phyloP scores from a whole-genome alignment of 2,888 invertebrate species.

The Caenorhabditis sinica region DNA sequence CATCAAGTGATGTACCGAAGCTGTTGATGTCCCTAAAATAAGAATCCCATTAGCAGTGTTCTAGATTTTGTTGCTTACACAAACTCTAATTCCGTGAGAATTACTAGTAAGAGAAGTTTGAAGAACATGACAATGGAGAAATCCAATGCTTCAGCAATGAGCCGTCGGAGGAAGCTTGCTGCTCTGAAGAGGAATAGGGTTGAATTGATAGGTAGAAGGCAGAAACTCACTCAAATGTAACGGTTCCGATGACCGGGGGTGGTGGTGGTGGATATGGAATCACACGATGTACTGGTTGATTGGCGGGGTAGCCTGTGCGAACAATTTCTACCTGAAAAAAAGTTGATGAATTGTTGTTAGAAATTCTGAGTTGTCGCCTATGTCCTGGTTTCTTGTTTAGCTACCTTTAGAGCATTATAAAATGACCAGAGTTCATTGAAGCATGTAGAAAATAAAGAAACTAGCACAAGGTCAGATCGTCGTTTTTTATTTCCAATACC shows the following conservation, averaged over 20 bases:
- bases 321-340: constrained; percentile 11
- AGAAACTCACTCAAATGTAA: constrained; percentile 19
- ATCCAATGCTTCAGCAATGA: constrained; percentile 79
- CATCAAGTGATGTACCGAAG: constrained; percentile 75
- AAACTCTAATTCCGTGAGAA: constrained; percentile 75
- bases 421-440: too few relatives aligned
- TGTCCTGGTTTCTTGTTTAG: too few relatives aligned
- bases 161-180: constrained; percentile 74
- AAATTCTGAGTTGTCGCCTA: not conserved
- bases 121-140: constrained; percentile 76
- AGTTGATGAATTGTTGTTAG: not conserved
- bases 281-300: not conserved
- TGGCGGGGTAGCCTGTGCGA: not conserved
- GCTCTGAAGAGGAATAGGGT: constrained; percentile 43
- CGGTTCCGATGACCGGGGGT: constrained; percentile 4
- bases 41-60: not conserved
- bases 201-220: not conserved
- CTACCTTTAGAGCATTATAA: too few relatives aligned
- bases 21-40: constrained; percentile 78
- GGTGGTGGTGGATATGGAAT: constrained; percentile 3
- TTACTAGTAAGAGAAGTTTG: constrained; percentile 76
- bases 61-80: constrained; percentile 67
- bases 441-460: too few relatives aligned
- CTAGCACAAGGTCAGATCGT: too few relatives aligned
- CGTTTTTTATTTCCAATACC: too few relatives aligned